Conservation (phyloP, 2,797 vertebrate species). For the Labroides dimidiatus region DNA sequence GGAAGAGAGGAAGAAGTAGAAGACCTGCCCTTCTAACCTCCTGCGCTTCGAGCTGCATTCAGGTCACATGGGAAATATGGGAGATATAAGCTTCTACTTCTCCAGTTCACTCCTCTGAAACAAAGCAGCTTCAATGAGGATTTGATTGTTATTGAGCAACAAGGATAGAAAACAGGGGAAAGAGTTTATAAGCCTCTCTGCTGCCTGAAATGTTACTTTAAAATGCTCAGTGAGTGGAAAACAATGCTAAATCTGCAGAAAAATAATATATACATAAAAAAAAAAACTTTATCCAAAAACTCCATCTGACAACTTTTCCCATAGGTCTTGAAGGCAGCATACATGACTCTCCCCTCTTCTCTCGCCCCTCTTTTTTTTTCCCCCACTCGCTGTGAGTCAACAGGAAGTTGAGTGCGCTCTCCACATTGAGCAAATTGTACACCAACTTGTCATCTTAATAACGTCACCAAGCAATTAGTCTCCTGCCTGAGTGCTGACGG, state of each 20-base stretch:
- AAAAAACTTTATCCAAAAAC: slow-evolving; percentile 17
- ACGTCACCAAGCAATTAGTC: slow-evolving; percentile 59
- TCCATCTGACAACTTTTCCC: slow-evolving; percentile 17
- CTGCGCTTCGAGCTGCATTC: slow-evolving; percentile 54
- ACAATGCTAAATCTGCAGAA: not conserved
- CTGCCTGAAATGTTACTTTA: not conserved
- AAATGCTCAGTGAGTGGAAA: slow-evolving; percentile 5
- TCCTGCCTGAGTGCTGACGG: slow-evolving; percentile 58
- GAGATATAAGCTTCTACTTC: slow-evolving; percentile 11
- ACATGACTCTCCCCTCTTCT: not conserved
- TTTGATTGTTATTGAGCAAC: not conserved
- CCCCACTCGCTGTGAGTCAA: slow-evolving; percentile 75
- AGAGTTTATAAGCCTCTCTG: not conserved
- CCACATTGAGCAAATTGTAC: slow-evolving; percentile 61
- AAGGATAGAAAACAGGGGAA: not conserved
- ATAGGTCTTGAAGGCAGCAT: slow-evolving; percentile 28
- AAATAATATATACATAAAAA: too few relatives aligned
- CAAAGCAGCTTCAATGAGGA: slow-evolving; percentile 10
- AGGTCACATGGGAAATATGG: slow-evolving; percentile 35
- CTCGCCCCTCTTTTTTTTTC: slow-evolving; percentile 35
- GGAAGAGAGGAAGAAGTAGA: slow-evolving; percentile 35
- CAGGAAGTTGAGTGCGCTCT: slow-evolving; percentile 72
- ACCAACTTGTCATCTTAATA: slow-evolving; percentile 64
- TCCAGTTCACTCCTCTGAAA: slow-evolving; percentile 27
- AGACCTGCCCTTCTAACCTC: slow-evolving; percentile 40